phyloP scores from a whole-genome alignment of 2,797 vertebrate genomes.

The Leuciscus waleckii region DNA sequence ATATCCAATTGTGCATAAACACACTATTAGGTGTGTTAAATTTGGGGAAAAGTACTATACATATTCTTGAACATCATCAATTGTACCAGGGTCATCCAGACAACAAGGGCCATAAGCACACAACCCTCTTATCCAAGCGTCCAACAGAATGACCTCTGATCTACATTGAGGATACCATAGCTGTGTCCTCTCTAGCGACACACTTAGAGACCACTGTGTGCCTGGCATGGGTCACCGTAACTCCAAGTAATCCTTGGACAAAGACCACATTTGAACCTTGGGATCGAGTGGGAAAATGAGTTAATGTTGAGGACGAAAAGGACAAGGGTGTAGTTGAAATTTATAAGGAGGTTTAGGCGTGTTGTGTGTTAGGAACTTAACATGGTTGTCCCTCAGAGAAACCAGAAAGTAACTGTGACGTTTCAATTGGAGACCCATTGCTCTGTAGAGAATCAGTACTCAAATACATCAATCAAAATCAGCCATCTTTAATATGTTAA shows the following conservation, averaged over 20 bases:
- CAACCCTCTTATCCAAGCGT: slow-evolving; percentile 69
- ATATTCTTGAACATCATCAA: not conserved
- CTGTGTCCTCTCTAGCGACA: slow-evolving; percentile 48
- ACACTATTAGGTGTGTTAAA: not conserved
- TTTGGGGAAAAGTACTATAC: not conserved
- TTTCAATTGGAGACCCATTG: slow-evolving; percentile 71
- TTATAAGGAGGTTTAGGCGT: not conserved
- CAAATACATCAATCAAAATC: slow-evolving; percentile 14
- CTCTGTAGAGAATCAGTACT: slow-evolving; percentile 62
- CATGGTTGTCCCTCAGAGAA: slow-evolving; percentile 70
- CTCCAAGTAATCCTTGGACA: slow-evolving; percentile 26
- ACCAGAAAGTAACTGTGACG: slow-evolving; percentile 66
- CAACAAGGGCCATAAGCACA: slow-evolving; percentile 56
- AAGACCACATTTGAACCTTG: slow-evolving; percentile 35
- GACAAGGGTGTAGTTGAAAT: slow-evolving; percentile 1
- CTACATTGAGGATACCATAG: slow-evolving; percentile 64
- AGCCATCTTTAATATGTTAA: slow-evolving; percentile 37
- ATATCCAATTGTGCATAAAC: not conserved
- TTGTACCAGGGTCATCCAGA: slow-evolving; percentile 46
- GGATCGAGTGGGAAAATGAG: slow-evolving; percentile 42
- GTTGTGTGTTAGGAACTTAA: slow-evolving; percentile 50
- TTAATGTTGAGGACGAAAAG: slow-evolving; percentile 63
- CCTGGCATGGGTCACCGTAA: not conserved
- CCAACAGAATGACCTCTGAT: slow-evolving; percentile 65
- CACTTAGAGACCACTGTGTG: slow-evolving; percentile 12